phyloP scores from a whole-genome alignment of 2,113 vertebrate species.

The Campylomormyrus tamandua region DNA sequence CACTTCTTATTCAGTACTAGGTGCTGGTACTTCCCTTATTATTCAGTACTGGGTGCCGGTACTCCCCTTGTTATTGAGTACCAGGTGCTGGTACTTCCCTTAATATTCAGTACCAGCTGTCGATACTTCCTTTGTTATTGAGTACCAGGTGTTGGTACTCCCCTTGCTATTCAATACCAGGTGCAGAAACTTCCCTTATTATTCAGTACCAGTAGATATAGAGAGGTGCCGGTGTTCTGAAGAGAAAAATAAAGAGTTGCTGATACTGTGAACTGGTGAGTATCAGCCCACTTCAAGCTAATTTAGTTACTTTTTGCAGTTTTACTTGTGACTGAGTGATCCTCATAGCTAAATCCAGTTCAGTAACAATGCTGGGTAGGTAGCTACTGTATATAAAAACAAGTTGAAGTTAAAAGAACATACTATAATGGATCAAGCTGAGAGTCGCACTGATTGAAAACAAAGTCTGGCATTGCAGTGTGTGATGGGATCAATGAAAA shows the following conservation, averaged over 20 bases:
- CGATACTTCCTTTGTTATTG: neutral
- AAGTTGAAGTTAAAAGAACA: neutral
- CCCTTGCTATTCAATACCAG: too few species aligned
- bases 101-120: neutral
- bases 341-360: neutral
- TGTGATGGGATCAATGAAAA: neutral
- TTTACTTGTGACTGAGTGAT: neutral
- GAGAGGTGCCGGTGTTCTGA: neutral
- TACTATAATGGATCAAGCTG: neutral
- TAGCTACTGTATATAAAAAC: neutral
- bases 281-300: neutral
- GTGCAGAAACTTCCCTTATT: too few species aligned
- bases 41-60: too few species aligned
- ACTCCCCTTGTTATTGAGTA: neutral
- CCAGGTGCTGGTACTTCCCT: neutral
- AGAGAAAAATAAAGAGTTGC: neutral
- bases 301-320: neutral
- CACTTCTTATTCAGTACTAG: too few species aligned
- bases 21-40: too few species aligned
- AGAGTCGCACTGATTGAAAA: neutral
- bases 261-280: neutral
- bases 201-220: neutral
- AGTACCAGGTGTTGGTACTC: too few species aligned
- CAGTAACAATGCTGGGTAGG: neutral
- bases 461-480: neutral